Evolutionary conservation across 1,140 invertebrate genomes (phyloP).

Genomic region (Pararge aegeria): DNA sequence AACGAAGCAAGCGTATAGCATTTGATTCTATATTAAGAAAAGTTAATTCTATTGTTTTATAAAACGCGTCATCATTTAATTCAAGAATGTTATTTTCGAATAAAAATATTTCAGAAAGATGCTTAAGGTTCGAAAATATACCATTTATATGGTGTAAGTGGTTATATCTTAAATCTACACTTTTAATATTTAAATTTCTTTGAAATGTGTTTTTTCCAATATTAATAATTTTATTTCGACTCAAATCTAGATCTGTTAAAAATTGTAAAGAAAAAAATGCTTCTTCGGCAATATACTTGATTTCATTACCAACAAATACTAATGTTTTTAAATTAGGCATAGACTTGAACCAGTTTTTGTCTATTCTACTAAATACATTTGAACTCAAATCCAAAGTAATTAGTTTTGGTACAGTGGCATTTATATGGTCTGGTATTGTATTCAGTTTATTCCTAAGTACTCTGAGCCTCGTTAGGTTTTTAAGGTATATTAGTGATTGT

Average conservation of each 20-base stretch:
- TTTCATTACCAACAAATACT: constrained; percentile 91
- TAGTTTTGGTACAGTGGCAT: constrained; percentile 85
- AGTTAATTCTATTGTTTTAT: constrained; percentile 86
- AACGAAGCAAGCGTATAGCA: constrained; percentile 88
- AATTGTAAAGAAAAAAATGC: constrained; percentile 87
- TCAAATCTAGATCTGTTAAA: constrained; percentile 91
- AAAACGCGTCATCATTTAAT: constrained; percentile 89
- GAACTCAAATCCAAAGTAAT: constrained; percentile 91
- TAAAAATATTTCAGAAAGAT: constrained; percentile 90
- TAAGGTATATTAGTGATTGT: constrained; percentile 86
- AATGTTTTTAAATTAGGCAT: constrained; percentile 89
- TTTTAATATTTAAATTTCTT: constrained; percentile 86
- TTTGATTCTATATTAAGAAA: constrained; percentile 94
- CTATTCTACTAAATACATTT: constrained; percentile 89
- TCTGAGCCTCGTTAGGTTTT: constrained; percentile 85
- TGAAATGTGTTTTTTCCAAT: constrained; percentile 87
- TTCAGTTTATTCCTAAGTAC: constrained; percentile 90
- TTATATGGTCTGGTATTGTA: constrained; percentile 85
- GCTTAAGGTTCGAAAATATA: constrained; percentile 88
- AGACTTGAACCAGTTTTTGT: constrained; percentile 87
- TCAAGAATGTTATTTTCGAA: constrained; percentile 95
- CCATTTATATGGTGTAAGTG: constrained; percentile 92
- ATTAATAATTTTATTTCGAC: constrained; percentile 91
- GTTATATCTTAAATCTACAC: constrained; percentile 93
- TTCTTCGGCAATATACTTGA: constrained; percentile 88